A percentile compares a stretch with the other conserved stretches of the same genome.
Conservation (phyloP, 2,797 vertebrate genomes). For the Enteromius mattozi region DNA sequence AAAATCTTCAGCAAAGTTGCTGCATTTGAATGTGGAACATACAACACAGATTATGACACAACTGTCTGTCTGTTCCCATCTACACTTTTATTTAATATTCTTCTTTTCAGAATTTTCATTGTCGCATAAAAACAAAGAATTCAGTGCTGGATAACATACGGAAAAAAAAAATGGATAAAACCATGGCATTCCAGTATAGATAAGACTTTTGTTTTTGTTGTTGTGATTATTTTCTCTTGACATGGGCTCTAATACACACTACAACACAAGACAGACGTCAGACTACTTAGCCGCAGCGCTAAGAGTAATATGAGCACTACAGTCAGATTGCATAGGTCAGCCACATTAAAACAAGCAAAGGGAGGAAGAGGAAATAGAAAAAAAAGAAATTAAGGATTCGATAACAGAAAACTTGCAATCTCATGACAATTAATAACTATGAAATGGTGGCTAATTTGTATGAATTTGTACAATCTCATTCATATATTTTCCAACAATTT, state of each 20-base stretch:
- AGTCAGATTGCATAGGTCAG: slow-evolving; percentile 77
- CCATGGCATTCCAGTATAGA: slow-evolving; percentile 58
- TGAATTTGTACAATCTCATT: not conserved
- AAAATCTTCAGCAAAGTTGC: not conserved
- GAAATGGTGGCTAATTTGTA: not conserved
- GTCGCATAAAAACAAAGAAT: slow-evolving; percentile 75
- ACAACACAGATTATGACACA: slow-evolving; percentile 1
- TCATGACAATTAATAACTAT: not conserved
- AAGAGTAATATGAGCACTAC: slow-evolving; percentile 62
- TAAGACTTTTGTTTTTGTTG: slow-evolving; percentile 38
- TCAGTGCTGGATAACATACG: slow-evolving; percentile 63
- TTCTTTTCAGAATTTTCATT: slow-evolving; percentile 54
- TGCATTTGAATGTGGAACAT: not conserved
- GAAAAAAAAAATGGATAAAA: slow-evolving; percentile 45
- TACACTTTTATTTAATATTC: slow-evolving; percentile 73
- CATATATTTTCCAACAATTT: not conserved
- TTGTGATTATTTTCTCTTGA: slow-evolving; percentile 17
- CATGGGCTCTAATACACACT: slow-evolving; percentile 64
- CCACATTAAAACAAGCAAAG: slow-evolving; percentile 68
- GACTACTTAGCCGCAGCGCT: slow-evolving; percentile 66
- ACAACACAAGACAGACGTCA: slow-evolving; percentile 70
- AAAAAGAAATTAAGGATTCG: slow-evolving; percentile 19
- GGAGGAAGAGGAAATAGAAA: slow-evolving; percentile 35
- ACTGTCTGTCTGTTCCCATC: slow-evolving; percentile 70
- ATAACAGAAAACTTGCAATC: not conserved